These are phyloP conservation scores for Pseudochirops corinnae DNA, from an alignment of 2,797 vertebrate species.

Conservation along the genomic window DNA sequence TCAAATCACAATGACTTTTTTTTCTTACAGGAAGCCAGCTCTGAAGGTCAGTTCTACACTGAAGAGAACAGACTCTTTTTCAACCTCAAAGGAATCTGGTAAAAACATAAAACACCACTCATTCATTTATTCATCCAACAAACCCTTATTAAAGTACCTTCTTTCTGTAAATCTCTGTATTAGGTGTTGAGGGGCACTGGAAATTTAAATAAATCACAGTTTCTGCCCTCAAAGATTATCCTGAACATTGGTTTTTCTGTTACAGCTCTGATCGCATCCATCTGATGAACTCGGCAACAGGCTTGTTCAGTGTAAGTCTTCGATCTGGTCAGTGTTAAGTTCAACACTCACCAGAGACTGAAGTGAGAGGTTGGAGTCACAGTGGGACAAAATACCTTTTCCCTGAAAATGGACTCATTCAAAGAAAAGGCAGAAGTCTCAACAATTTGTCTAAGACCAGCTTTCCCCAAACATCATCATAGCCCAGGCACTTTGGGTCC, in stretches of 20 bases:
- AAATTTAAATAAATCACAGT: background rate
- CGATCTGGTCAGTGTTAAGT: background rate
- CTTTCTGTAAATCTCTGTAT: background rate
- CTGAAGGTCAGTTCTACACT: slow-evolving; percentile 55
- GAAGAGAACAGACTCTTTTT: slow-evolving; percentile 36
- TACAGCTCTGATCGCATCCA: slow-evolving; percentile 70
- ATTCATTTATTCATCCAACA: background rate
- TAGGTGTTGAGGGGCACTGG: background rate
- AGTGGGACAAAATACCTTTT: background rate
- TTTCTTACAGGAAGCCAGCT: slow-evolving; percentile 71
- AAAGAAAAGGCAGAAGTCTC: background rate
- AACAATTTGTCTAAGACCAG: background rate
- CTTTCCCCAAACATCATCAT: background rate
- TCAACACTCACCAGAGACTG: background rate
- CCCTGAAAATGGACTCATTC: background rate
- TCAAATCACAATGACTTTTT: slow-evolving; percentile 19
- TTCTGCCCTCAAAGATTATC: background rate
- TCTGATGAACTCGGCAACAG: slow-evolving; percentile 66
- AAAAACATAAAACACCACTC: background rate
- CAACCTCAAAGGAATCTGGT: slow-evolving; percentile 70
- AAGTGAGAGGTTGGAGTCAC: background rate
- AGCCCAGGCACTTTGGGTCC: background rate
- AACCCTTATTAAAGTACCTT: background rate
- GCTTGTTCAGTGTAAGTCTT: slow-evolving; percentile 44
- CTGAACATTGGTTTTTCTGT: slow-evolving; percentile 54